These are phyloP conservation scores for Papilio demoleus DNA, from an alignment of 2,888 invertebrate genomes.

Conservation along the genomic window DNA sequence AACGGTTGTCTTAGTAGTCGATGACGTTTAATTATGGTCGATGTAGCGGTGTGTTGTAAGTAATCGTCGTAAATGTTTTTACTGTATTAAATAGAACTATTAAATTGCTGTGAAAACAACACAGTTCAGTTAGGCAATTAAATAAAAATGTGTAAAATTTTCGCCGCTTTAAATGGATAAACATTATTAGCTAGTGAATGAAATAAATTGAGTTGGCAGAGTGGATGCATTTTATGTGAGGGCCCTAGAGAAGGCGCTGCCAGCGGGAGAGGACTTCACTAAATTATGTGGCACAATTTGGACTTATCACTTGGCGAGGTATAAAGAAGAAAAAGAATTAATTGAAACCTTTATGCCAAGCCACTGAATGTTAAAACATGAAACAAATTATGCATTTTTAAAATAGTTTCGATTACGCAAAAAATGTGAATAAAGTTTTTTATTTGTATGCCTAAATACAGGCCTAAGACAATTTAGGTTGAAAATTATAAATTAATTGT, in stretches of 20 bases:
- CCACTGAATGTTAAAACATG: not conserved
- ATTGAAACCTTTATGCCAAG: slow-evolving; percentile 26
- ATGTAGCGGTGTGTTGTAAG: too few relatives aligned
- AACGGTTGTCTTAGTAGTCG: too few relatives aligned
- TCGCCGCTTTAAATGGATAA: not conserved
- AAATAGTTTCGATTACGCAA: too few relatives aligned
- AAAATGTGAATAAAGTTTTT: too few relatives aligned
- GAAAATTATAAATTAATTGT: too few relatives aligned
- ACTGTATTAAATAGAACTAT: too few relatives aligned
- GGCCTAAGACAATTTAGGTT: too few relatives aligned
- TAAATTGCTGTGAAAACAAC: too few relatives aligned
- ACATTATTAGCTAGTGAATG: slow-evolving; percentile 30
- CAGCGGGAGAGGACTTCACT: slow-evolving; percentile 30
- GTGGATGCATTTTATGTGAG: slow-evolving; percentile 33
- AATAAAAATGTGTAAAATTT: slow-evolving; percentile 1
- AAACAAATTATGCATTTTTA: not conserved
- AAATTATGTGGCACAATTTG: slow-evolving; percentile 34
- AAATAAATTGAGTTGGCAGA: slow-evolving; percentile 37
- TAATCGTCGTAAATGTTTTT: too few relatives aligned
- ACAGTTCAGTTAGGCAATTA: not conserved
- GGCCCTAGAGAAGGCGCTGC: slow-evolving; percentile 26
- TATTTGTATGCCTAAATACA: too few relatives aligned
- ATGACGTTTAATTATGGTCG: too few relatives aligned
- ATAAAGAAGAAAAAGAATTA: slow-evolving; percentile 34
- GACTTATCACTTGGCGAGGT: slow-evolving; percentile 33